Base-by-base conservation (phyloP, 2,797 vertebrate species). In the Rhinogobio ventralis region DNA sequence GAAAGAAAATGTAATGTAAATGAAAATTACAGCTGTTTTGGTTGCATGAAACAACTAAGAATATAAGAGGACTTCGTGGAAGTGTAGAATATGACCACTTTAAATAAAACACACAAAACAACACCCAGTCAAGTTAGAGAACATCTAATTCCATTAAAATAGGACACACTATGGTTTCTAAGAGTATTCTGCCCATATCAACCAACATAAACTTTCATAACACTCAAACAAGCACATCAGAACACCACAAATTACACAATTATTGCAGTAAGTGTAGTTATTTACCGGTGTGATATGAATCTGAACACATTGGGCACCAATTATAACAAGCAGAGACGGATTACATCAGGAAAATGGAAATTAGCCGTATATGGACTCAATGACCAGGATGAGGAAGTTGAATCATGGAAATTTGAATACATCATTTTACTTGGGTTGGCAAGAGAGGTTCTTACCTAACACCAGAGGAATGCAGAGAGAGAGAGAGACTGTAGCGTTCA, bases 401-500 rank as follows among this genome's bases (percentile, higher is more conserved):
- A 86, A 85, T 66, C 77, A 73, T 30, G 28, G 90, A 84, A 81
- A 88, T 89, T 42, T 81, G 75, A 86, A 89, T 83, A 49, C 82
- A 84, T 57, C 55, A 75, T 69, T 88, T 84, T 87, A 89, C 67
- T 85, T 87, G 82, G 73, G 55, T 76, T 89, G 85, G 83, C 85
- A 86, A 81, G 82, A 55, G 57, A 77, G 39, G 30, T 20, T 73
- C 68, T 82, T 87, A 87, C 81, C 84, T 87, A 89, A 87, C 68
- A 49, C 39, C 36, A 80, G 79, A 87, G 81, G 87, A 86, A 87
- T 87, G 86, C 84, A 79, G 62, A 55, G 67, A 67, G 76, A 85
- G 53, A 79, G 51, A 62, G n/a, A 25, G 66, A 36, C 30, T 45
- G 46, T 30, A 46, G 28, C 3, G 23, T 82, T 73, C 23, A 57